phyloP scores from a whole-genome alignment of 2,888 invertebrate species.

The Tiliacea aurago region DNA sequence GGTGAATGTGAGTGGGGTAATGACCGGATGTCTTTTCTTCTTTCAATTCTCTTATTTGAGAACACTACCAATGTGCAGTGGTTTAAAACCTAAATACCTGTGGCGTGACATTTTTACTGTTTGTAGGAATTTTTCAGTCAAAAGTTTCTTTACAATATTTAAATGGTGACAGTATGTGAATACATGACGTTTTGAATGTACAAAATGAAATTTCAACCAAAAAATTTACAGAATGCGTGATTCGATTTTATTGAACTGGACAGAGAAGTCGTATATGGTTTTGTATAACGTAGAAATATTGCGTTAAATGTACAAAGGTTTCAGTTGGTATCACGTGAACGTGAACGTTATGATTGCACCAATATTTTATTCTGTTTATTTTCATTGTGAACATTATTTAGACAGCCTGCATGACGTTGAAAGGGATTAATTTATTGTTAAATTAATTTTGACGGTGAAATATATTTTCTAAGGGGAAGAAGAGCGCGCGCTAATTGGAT shows the following conservation, averaged over 20 bases:
- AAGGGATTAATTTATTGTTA: conserved; percentile 80
- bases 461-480: conserved; percentile 80
- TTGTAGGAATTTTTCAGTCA: background rate
- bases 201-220: background rate
- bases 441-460: conserved; percentile 83
- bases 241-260: conserved; percentile 26
- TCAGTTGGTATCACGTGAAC: background rate
- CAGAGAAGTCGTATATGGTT: background rate
- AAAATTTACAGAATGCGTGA: conserved; percentile 5
- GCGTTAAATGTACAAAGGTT: conserved; percentile 10
- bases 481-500: conserved; percentile 82
- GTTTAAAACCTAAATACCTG: background rate
- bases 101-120: too few relatives aligned
- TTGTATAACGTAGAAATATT: background rate
- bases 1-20: too few relatives aligned
- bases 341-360: background rate
- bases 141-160: background rate
- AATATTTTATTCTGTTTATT: conserved; percentile 21
- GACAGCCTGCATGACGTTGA: conserved; percentile 44
- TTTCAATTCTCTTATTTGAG: background rate
- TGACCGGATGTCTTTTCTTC: background rate
- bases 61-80: background rate
- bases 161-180: background rate
- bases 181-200: background rate
- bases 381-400: conserved; percentile 21